Conservation (phyloP, 1,140 invertebrate genomes). For the Psilanteris sp. region DNA sequence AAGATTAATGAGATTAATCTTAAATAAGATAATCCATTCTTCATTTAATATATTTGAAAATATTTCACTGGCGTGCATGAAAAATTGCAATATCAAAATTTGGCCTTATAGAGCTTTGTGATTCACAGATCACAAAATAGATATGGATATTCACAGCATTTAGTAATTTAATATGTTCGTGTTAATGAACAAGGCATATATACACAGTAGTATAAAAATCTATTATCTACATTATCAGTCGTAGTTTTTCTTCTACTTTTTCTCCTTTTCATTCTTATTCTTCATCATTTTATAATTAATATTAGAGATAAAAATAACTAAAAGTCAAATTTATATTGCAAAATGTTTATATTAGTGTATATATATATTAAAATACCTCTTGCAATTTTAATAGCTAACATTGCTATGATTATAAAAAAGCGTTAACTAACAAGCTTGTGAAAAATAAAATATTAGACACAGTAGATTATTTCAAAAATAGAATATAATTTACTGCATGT, state of each 20-base stretch:
- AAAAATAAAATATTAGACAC: no score
- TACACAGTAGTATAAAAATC: conserved; percentile 30
- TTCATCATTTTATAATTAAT: no score
- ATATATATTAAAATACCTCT: neutral
- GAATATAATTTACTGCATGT: conserved; percentile 41
- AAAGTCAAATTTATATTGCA: no score
- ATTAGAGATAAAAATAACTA: no score
- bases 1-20: conserved; percentile 24
- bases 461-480: conserved; percentile 21
- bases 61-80: conserved; percentile 1
- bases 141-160: conserved; percentile 29
- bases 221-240: conserved; percentile 1
- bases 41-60: conserved; percentile 5
- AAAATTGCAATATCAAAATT: conserved; percentile 58
- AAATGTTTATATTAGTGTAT: neutral
- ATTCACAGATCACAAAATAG: conserved; percentile 12
- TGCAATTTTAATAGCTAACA: conserved; percentile 1
- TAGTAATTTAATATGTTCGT: conserved; percentile 29
- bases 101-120: conserved; percentile 51
- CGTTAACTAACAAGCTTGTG: no score
- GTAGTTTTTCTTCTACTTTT: conserved; percentile 13
- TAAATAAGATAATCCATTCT: conserved; percentile 25
- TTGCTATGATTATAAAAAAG: conserved; percentile 2
- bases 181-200: conserved; percentile 35
- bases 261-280: conserved; percentile 1